phyloP scores from a whole-genome alignment of 2,888 invertebrate species.

The Drosophila anomelani region DNA sequence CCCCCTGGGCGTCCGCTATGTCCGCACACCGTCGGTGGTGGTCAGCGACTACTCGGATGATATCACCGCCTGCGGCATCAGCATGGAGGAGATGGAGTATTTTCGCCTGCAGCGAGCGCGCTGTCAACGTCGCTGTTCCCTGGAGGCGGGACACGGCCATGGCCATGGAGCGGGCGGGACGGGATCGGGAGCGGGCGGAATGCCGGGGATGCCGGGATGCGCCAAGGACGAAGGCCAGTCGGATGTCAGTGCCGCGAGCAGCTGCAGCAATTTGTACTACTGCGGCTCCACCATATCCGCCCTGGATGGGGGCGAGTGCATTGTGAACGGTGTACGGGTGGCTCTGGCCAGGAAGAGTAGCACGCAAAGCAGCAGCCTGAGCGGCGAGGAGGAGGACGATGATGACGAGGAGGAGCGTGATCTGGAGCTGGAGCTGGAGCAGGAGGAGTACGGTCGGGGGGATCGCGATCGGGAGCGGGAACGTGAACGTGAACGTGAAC shows the following conservation, averaged over 20 bases:
- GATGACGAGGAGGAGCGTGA: conserved; percentile 56
- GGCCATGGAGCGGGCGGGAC: conserved; percentile 21
- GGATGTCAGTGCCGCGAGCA: conserved; percentile 87
- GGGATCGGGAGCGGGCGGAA: conserved; percentile 50
- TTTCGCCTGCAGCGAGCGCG: conserved; percentile 85
- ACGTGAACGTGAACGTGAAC: conserved; percentile 5
- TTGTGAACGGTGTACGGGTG: conserved; percentile 85
- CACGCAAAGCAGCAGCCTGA: conserved; percentile 84
- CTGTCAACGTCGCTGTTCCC: conserved; percentile 81
- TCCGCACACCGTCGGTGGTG: conserved; percentile 93
- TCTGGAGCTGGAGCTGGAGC: conserved; percentile 60
- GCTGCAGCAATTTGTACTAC: conserved; percentile 87
- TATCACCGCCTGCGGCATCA: conserved; percentile 86
- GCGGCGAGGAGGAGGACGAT: conserved; percentile 85
- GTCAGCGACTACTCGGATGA: conserved; percentile 95
- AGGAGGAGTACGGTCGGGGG: conserved; percentile 19
- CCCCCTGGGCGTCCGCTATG: conserved; percentile 86
- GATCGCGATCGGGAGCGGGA: conserved; percentile 24
- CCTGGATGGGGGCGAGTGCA: conserved; percentile 85
- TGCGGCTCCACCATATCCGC: conserved; percentile 87
- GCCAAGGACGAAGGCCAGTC: conserved; percentile 82
- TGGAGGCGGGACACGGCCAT: conserved; percentile 71
- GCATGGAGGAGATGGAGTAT: conserved; percentile 87
- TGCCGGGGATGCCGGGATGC: conserved; percentile 33
- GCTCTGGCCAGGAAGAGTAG: conserved; percentile 88